A percentile compares a stretch with the other conserved stretches of the same genome.
Conservation (phyloP, 2,888 invertebrate species). For the Drosophila meridionalis region DNA sequence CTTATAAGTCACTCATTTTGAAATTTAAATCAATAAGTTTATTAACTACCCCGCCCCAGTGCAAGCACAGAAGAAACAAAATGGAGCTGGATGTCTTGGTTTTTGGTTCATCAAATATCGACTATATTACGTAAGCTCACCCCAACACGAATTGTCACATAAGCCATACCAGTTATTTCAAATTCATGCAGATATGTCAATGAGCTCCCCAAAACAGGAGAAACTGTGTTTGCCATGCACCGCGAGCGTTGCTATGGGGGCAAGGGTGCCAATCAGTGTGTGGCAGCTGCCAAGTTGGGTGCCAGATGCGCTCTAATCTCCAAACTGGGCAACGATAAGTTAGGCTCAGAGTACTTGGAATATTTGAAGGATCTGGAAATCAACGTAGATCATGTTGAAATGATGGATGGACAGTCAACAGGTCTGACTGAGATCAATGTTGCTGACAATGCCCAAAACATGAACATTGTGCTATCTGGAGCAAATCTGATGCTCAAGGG, state of each 20-base stretch:
- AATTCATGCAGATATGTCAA: slow-evolving; percentile 89
- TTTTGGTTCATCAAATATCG: slow-evolving; percentile 94
- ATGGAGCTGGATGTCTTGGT: slow-evolving; percentile 86
- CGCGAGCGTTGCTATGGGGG: slow-evolving; percentile 96
- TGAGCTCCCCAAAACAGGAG: slow-evolving; percentile 92
- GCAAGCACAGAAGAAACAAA: neutral
- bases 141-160: neutral
- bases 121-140: slow-evolving; percentile 90
- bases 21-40: slow-evolving; percentile 20
- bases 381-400: slow-evolving; percentile 86
- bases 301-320: slow-evolving; percentile 92
- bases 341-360: slow-evolving; percentile 92
- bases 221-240: slow-evolving; percentile 92
- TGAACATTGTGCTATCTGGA: slow-evolving; percentile 95
- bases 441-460: slow-evolving; percentile 94
- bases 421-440: slow-evolving; percentile 97
- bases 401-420: slow-evolving; percentile 85
- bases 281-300: slow-evolving; percentile 95
- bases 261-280: slow-evolving; percentile 98
- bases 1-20: slow-evolving; percentile 13
- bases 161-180: fast-evolving
- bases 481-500: slow-evolving; percentile 90
- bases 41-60: neutral
- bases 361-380: slow-evolving; percentile 89
- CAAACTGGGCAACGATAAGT: slow-evolving; percentile 94